Evolutionary conservation across 2,888 invertebrate genomes (phyloP).

Genomic region (Hyles lineata): DNA sequence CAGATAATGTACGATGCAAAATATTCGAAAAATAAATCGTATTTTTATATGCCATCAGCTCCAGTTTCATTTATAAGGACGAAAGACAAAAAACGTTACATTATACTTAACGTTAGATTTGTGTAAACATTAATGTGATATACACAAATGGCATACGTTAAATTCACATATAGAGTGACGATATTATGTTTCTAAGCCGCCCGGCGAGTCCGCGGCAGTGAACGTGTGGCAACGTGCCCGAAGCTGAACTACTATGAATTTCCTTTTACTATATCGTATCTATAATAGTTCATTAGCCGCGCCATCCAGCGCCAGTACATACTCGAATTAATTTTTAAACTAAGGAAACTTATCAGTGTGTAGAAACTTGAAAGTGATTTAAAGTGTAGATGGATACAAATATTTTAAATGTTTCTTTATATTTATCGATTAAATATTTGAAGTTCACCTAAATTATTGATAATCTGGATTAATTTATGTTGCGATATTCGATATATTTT

Average conservation of each 20-base stretch:
- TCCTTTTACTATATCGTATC: slow-evolving; percentile 41
- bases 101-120: background rate
- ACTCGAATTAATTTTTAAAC: slow-evolving; percentile 47
- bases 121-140: background rate
- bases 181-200: background rate
- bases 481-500: no score
- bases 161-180: background rate
- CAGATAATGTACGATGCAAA: no score
- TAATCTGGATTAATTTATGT: no score
- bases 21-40: no score
- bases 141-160: background rate
- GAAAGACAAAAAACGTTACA: no score
- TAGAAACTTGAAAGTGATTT: slow-evolving; percentile 38
- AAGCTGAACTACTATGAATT: slow-evolving; percentile 31
- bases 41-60: no score
- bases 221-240: slow-evolving; percentile 29
- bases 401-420: background rate
- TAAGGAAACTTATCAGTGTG: slow-evolving; percentile 35
- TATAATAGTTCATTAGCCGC: slow-evolving; percentile 77
- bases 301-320: slow-evolving; percentile 38
- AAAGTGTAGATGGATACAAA: background rate
- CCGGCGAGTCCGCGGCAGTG: background rate
- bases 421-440: background rate
- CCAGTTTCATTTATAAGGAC: no score
- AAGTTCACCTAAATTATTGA: no score